Percentiles rank a stretch among this genome's conserved stretches.
These are phyloP conservation scores for Ophion slaviceki DNA, from an alignment of 2,888 invertebrate genomes.

Conservation along the genomic window DNA sequence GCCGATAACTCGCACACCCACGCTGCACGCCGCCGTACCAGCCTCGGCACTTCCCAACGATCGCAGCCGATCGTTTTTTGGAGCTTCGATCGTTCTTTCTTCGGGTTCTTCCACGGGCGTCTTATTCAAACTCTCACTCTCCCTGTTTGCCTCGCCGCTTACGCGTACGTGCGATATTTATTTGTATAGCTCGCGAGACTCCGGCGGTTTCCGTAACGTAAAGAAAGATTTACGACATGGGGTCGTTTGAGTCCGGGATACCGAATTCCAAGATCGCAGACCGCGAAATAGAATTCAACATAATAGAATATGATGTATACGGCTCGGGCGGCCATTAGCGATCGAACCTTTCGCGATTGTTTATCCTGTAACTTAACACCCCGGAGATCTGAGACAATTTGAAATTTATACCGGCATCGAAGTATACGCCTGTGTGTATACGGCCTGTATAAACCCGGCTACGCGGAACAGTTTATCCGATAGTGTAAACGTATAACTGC, in stretches of 20 bases:
- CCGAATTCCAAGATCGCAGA: not conserved
- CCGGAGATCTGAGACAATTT: not conserved
- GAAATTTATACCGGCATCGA: not conserved
- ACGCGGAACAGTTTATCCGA: constrained; percentile 67
- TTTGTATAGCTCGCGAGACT: too few relatives aligned
- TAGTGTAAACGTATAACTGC: constrained; percentile 70
- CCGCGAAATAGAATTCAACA: not conserved
- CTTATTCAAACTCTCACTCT: too few relatives aligned
- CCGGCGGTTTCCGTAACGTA: not conserved
- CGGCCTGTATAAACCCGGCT: not conserved
- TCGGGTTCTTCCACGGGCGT: too few relatives aligned
- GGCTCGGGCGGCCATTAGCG: not conserved
- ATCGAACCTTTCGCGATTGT: not conserved
- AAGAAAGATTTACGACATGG: not conserved
- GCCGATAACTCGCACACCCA: too few relatives aligned
- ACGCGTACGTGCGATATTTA: too few relatives aligned
- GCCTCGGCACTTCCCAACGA: too few relatives aligned
- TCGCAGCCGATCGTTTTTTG: too few relatives aligned
- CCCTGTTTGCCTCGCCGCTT: too few relatives aligned
- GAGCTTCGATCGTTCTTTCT: too few relatives aligned
- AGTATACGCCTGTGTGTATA: not conserved
- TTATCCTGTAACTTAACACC: not conserved
- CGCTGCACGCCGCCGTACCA: too few relatives aligned
- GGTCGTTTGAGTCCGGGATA: not conserved
- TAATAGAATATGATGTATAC: not conserved